Percentiles rank a stretch among this genome's conserved stretches.
Conservation (phyloP, 2,113 vertebrate species). For the Eonycteris spelaea region DNA sequence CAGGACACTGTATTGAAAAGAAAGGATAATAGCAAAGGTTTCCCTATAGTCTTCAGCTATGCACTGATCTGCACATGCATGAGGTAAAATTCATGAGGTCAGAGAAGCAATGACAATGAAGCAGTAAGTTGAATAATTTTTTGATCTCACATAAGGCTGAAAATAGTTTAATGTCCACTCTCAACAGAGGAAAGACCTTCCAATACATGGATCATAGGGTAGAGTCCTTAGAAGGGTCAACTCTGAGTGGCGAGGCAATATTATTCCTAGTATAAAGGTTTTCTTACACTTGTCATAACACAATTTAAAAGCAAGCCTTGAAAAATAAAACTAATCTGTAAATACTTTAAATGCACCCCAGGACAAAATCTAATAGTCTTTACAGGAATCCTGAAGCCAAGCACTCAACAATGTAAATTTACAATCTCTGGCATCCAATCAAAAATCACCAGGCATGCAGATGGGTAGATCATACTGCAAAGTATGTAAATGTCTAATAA, state of each 20-base stretch:
- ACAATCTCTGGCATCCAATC: not conserved
- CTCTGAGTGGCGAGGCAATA: not conserved
- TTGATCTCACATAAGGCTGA: not conserved
- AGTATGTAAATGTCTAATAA: not conserved
- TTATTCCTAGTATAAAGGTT: not conserved
- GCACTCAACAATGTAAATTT: not conserved
- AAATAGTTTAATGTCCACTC: slow-evolving; percentile 1
- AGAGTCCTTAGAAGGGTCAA: not conserved
- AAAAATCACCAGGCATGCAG: not conserved
- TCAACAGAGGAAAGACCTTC: not conserved
- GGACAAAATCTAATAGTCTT: not conserved
- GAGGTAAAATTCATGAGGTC: not conserved
- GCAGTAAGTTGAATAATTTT: slow-evolving; percentile 1
- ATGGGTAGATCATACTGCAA: not conserved
- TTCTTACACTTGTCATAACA: not conserved
- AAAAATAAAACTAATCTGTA: not conserved
- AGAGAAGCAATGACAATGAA: not conserved
- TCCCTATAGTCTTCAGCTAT: not conserved
- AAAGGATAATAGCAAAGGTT: not conserved
- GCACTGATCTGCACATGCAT: not conserved
- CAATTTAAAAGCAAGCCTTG: not conserved
- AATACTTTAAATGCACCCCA: not conserved
- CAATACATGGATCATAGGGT: not conserved
- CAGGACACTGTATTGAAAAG: not conserved
- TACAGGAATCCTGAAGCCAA: not conserved